phyloP scores from a whole-genome alignment of 2,888 invertebrate species.

The Lathronympha strigana region DNA sequence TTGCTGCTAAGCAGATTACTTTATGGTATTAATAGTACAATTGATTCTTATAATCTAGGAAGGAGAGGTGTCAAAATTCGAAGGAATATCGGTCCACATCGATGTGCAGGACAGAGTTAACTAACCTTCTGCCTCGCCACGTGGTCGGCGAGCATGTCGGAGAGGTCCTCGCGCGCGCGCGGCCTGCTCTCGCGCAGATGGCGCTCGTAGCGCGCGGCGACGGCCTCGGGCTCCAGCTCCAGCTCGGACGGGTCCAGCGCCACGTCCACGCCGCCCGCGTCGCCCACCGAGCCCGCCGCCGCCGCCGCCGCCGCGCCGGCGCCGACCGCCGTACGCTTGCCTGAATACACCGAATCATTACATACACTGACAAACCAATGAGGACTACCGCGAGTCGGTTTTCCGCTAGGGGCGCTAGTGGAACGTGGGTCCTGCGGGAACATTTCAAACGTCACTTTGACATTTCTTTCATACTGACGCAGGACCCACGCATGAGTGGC shows the following conservation, averaged over 20 bases:
- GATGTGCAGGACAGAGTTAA: neutral
- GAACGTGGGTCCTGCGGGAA: too few species aligned
- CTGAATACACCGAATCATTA: constrained; percentile 45
- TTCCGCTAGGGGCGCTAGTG: too few species aligned
- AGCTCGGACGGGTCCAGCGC: constrained; percentile 98
- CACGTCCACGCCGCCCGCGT: constrained; percentile 93
- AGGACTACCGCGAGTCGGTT: too few species aligned
- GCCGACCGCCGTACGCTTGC: constrained; percentile 56
- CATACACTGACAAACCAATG: neutral
- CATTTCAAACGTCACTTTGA: too few species aligned
- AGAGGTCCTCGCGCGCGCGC: constrained; percentile 96
- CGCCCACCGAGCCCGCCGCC: constrained; percentile 49
- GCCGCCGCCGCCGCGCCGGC: constrained; percentile 50
- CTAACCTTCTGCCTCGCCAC: constrained; percentile 96
- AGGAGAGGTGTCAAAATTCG: too few species aligned
- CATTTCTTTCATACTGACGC: too few species aligned
- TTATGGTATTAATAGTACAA: too few species aligned
- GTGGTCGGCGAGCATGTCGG: constrained; percentile 99
- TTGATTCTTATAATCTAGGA: too few species aligned
- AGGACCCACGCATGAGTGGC: too few species aligned
- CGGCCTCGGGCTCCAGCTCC: constrained; percentile 97
- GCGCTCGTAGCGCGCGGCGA: constrained; percentile 98
- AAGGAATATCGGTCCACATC: too few species aligned
- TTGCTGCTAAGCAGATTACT: too few species aligned
- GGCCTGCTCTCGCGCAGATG: constrained; percentile 97